Evolutionary conservation across 1,140 invertebrate genomes (phyloP), one percentile per base, ranked within the genome.

Genomic region (Leguminivora glycinivorella): DNA sequence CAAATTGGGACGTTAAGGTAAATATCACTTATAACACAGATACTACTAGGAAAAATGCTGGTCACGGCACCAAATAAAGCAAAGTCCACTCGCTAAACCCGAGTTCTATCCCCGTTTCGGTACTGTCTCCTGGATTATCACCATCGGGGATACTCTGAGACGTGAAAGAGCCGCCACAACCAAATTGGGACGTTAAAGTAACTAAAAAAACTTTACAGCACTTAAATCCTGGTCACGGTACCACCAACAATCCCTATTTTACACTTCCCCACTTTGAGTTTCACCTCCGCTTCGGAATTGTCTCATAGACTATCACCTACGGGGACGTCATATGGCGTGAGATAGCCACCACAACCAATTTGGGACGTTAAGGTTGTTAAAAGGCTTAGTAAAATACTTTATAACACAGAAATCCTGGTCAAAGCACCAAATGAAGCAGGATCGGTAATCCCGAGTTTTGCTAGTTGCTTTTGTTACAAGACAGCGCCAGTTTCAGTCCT

Each of bases 71-170:
- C 31, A 34, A 34, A 34, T 34, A 34, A 10, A 34, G n/a, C n/a
- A n/a, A 82, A 90, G 93, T 85, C 73, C 93, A 93, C 80, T 93
- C 93, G 75, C 93, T 93, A 75, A 93, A 93, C 72, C 93, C 93
- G 74, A 93, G 93, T 77, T 93, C 93, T 72, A 94, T 93, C 66
- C 93, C 93, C 71, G 93, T 94, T 40, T 93, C 93, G 14, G 93
- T 94, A 82, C 83, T 94, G 70, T 93, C 92, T 73, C 93, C 93
- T 34, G 93, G 93, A 0, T 78, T 92, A 26, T 92, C 90, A 0
- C 91, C 91, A 29, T 90, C 90, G 2, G 87, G 82, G 0, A 90
- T 90, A 2, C 86, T 88, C 3, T 92, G 90, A 90, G 91, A 92
- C 70, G 90, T 92, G 5, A 92, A 92, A 71, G 90, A 90, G 43